Conservation (phyloP, 53 echinoderm and acorn worm species). For the Crossaster papposus region DNA sequence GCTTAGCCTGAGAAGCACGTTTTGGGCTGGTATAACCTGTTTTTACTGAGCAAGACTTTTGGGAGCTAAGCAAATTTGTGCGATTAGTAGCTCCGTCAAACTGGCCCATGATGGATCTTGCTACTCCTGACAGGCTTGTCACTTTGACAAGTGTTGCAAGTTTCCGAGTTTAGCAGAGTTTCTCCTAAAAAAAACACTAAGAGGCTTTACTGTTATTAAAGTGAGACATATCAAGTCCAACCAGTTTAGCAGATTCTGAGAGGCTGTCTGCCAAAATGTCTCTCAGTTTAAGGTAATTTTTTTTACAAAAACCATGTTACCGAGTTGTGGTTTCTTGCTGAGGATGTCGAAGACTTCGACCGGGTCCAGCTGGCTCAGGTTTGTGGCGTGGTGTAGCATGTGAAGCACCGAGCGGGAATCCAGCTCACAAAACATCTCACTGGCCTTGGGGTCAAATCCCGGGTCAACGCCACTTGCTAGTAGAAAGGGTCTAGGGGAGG, state of each 20-base stretch:
- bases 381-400: constrained; percentile 79
- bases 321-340: constrained; percentile 68
- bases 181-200: too few species aligned
- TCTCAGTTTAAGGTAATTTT: background rate
- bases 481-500: constrained; percentile 65
- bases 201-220: background rate
- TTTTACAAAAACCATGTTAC: constrained; percentile 51
- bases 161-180: too few species aligned
- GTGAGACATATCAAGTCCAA: too few species aligned
- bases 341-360: constrained; percentile 78
- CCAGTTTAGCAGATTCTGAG: background rate
- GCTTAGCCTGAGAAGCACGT: too few species aligned
- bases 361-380: constrained; percentile 70
- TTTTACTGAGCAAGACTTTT: too few species aligned
- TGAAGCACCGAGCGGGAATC: constrained; percentile 80
- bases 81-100: too few species aligned
- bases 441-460: constrained; percentile 70
- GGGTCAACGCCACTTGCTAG: constrained; percentile 65
- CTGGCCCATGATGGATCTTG: too few species aligned
- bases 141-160: too few species aligned
- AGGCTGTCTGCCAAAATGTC: background rate
- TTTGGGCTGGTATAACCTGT: too few species aligned
- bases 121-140: too few species aligned
- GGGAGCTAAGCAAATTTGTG: too few species aligned
- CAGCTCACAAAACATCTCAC: constrained; percentile 81